Evolutionary conservation across 2,888 invertebrate species (phyloP), one percentile per base, ranked within the genome.

Genomic region (Pharmacophagus antenor): DNA sequence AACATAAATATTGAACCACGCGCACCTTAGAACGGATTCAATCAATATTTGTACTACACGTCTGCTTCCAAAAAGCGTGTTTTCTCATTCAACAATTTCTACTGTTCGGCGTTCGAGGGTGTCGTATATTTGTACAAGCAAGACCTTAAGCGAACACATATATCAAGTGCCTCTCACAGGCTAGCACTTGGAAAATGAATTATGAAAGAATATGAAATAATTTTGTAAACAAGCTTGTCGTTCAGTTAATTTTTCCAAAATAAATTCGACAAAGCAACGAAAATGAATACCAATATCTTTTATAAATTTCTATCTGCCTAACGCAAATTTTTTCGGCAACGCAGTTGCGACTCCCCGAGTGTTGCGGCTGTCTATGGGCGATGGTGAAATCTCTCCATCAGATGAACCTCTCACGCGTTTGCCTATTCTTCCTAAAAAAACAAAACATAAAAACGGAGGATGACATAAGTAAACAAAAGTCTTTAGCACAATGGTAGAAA

Each of bases 21-120:
- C 73, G 77, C 82, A 84, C 84, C 82, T 84, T 73, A 77, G 78
- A 83, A 81, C 84, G 80, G 85, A 88, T 86, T 88, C 84, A 71
- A 79, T 80, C 70, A 89, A 89, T 89, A 88, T 89, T 89, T 89
- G 84, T 82, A 72, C 72, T 77, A 77, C 76, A 77, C 83, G 80
- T 82, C 79, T 85, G 81, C 82, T 84, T 84, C 82, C 81, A 82
- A 81, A 82, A 82, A 83, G 82, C 82, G 79, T 87, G 85, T 87
- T 86, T 87, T 88, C 84, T 82, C 75, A 86, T 80, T 77, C 85
- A 87, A 87, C 85, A 81, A 81, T 79, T 76, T 83, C 83, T 77
- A 84, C 79, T 81, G 84, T 84, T 84, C 79, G 73, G 80, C 80
- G 77, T 68, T 78, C 76, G 77, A 82, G 79, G 77, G 77, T 79